Evolutionary conservation across 2,888 invertebrate genomes (phyloP), one percentile per base, ranked within the genome.

Genomic region (Stenodera caucasica): DNA sequence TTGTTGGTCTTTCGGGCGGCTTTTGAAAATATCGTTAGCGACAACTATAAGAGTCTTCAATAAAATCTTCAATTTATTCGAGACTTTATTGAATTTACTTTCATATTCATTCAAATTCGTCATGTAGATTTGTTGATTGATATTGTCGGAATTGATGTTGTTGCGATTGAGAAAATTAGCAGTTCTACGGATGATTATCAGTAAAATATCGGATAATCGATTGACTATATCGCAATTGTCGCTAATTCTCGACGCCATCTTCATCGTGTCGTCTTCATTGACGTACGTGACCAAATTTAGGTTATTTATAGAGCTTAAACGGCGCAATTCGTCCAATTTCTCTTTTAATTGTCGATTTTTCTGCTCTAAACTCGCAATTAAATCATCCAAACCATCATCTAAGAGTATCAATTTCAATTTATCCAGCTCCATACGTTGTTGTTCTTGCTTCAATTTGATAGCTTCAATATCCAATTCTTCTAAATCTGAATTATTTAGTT

Each of bases 11-110:
- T 78, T 77, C 0, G 81, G 81, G 40, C 79, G 71, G 58, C 73
- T 76, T 71, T 80, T 80, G 65, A 78, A 80, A 0, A 80, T 77
- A 50, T 80, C 78, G 61, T 80, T 80, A 7, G 80, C 80, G 12
- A 79, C 78, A 1, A 78, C 78, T 52, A 79, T 64, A 9, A 80
- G 76, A 1, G 79, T 77, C 70, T 81, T 81, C 52, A 81, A 71
- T 12, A 80, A 67, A 35, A 77, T 75, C 69, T 79, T 79, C 54
- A 81, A 63, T 66, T 74, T 75, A 21, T 72, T 72, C 6, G 74
- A 74, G 18, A 71, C 71, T 14, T 66, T 65, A 50, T 77, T 72
- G 59, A 78, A 76, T 63, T 74, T 77, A 21, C 72, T 67, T 63
- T 78, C 78, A 0, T 69, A 65, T 57, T 78, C 78, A 8, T 72